Evolutionary conservation across 2,888 invertebrate genomes (phyloP).

Genomic region (Therioaphis trifolii): DNA sequence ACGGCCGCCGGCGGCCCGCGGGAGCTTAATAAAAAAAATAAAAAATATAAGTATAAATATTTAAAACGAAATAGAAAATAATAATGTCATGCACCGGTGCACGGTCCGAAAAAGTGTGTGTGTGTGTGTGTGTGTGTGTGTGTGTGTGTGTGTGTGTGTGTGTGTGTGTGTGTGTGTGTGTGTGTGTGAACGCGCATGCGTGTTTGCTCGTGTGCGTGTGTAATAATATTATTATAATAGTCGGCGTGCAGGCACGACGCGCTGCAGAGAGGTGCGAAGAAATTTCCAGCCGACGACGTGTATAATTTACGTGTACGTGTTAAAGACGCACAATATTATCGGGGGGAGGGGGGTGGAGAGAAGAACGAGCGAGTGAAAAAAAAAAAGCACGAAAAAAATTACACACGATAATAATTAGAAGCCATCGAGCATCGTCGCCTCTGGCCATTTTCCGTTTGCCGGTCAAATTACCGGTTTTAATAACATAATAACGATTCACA

Average conservation of each 20-base stretch:
- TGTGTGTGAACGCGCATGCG: neutral
- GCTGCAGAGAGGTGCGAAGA: constrained; percentile 56
- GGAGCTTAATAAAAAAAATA: constrained; percentile 21
- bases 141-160: neutral
- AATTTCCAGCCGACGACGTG: constrained; percentile 33
- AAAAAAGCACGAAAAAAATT: constrained; percentile 24
- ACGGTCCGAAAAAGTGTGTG: neutral
- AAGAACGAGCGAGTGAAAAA: neutral
- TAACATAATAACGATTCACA: constrained; percentile 46
- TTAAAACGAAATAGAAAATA: constrained; percentile 9
- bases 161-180: neutral
- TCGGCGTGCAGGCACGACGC: too few species aligned
- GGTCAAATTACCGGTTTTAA: constrained; percentile 59
- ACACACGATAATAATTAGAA: constrained; percentile 48
- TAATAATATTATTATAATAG: neutral
- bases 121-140: neutral
- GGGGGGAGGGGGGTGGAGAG: neutral
- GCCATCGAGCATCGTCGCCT: neutral
- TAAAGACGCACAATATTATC: constrained; percentile 2
- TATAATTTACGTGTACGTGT: constrained; percentile 58
- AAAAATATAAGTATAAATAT: constrained; percentile 13
- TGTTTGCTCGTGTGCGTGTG: too few species aligned
- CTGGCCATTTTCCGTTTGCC: constrained; percentile 18
- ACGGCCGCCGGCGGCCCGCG: constrained; percentile 11
- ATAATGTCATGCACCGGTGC: neutral